Evolutionary conservation across 2,113 vertebrate genomes (phyloP).

Genomic region (Muscicapa adusta): DNA sequence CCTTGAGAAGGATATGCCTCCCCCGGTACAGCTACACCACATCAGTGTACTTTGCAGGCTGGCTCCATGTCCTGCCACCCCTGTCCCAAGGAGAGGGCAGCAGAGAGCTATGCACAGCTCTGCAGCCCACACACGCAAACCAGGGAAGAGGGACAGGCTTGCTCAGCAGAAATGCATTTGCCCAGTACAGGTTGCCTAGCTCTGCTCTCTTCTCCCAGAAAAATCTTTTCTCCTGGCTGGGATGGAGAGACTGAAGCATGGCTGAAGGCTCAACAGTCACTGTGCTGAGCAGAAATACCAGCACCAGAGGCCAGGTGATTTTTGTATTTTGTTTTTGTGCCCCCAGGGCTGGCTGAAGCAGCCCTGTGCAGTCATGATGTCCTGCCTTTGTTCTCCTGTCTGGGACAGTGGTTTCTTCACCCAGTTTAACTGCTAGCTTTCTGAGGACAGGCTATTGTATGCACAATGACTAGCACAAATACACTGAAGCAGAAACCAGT

Average conservation of each 20-base stretch:
- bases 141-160: background rate
- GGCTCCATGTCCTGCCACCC: background rate
- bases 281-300: background rate
- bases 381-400: background rate
- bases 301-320: background rate
- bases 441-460: background rate
- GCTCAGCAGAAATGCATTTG: background rate
- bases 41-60: fast-evolving
- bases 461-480: background rate
- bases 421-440: background rate
- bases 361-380: background rate
- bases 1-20: background rate
- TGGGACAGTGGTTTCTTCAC: background rate
- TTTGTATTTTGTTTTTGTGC: background rate
- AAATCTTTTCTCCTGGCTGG: background rate
- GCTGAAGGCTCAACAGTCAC: background rate
- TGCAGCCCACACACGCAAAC: fast-evolving
- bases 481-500: background rate
- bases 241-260: background rate
- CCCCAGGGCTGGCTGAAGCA: background rate
- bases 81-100: slow-evolving; percentile 34
- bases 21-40: fast-evolving
- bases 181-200: background rate
- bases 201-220: background rate
- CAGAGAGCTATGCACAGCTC: background rate